phyloP scores from a whole-genome alignment of 2,888 invertebrate genomes.

The Drosophila rubida region DNA sequence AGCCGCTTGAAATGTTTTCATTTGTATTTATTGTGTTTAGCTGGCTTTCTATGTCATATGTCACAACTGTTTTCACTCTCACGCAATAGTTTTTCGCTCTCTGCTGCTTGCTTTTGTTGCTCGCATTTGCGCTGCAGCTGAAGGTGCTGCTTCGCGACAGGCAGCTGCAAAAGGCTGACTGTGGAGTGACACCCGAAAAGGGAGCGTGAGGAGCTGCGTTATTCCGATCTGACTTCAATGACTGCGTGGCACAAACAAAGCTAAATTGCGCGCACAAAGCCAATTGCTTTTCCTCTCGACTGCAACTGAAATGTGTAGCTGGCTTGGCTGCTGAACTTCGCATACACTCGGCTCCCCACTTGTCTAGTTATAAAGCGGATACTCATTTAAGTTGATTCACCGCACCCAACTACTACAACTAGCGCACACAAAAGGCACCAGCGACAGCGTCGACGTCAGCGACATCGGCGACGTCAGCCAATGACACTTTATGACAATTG shows the following conservation, averaged over 20 bases:
- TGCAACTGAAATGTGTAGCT: slow-evolving; percentile 25
- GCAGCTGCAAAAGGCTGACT: slow-evolving; percentile 20
- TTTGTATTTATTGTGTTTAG: not conserved
- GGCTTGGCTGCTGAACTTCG: slow-evolving; percentile 25
- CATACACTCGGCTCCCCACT: slow-evolving; percentile 21
- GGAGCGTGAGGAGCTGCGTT: not conserved
- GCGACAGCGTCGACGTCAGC: slow-evolving; percentile 60
- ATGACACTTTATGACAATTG: slow-evolving; percentile 83
- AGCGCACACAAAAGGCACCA: no score
- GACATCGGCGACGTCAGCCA: slow-evolving; percentile 66
- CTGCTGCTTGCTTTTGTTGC: slow-evolving; percentile 1
- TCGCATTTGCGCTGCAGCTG: no score
- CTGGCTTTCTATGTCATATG: not conserved
- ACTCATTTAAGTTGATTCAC: slow-evolving; percentile 81
- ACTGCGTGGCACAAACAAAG: slow-evolving; percentile 52
- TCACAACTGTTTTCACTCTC: not conserved
- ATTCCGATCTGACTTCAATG: slow-evolving; percentile 31
- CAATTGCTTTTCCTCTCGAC: slow-evolving; percentile 60
- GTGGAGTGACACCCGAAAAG: slow-evolving; percentile 10
- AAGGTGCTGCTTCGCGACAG: no score
- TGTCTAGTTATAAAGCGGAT: slow-evolving; percentile 75
- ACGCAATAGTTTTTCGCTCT: not conserved
- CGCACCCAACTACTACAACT: slow-evolving; percentile 51
- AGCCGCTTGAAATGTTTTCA: not conserved
- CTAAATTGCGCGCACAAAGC: slow-evolving; percentile 69